These are phyloP conservation scores for Echinops telfairi DNA, from an alignment of 2,113 vertebrate species.

Conservation along the genomic window DNA sequence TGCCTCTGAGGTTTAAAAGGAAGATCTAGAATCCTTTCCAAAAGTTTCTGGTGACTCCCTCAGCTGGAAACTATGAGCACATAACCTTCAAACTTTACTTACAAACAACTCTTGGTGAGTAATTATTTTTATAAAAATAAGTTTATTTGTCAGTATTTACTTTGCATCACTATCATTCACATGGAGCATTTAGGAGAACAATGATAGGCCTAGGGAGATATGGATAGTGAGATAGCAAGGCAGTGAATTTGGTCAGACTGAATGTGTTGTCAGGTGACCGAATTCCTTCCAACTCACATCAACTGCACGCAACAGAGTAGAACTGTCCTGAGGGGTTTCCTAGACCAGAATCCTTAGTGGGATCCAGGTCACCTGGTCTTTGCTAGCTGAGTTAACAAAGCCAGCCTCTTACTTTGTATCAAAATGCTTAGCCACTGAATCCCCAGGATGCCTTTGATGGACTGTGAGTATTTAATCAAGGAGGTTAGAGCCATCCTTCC, in stretches of 20 bases:
- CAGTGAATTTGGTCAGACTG: not conserved
- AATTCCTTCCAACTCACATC: not conserved
- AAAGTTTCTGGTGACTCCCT: not conserved
- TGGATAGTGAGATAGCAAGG: not conserved
- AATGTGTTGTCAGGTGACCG: not conserved
- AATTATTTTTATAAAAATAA: slow-evolving; percentile 49
- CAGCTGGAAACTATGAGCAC: not conserved
- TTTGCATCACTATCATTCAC: not conserved
- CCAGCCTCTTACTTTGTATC: not conserved
- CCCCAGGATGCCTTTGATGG: not conserved
- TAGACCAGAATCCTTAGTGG: not conserved
- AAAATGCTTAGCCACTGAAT: not conserved
- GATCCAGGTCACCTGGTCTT: not conserved
- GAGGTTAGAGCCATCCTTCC: not conserved
- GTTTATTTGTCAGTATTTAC: slow-evolving; percentile 1
- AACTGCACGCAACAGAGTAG: not conserved
- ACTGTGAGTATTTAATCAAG: not conserved
- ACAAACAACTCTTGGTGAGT: slow-evolving; percentile 32
- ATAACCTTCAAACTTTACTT: not conserved
- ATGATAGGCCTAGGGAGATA: not conserved
- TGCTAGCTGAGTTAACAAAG: not conserved
- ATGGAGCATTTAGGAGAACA: not conserved
- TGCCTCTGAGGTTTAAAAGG: not conserved
- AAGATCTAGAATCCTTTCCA: not conserved
- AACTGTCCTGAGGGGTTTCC: not conserved